Percentiles rank a stretch among this genome's conserved stretches.
phyloP scores from a whole-genome alignment of 1,140 invertebrate genomes.

The Hirudo medicinalis region DNA sequence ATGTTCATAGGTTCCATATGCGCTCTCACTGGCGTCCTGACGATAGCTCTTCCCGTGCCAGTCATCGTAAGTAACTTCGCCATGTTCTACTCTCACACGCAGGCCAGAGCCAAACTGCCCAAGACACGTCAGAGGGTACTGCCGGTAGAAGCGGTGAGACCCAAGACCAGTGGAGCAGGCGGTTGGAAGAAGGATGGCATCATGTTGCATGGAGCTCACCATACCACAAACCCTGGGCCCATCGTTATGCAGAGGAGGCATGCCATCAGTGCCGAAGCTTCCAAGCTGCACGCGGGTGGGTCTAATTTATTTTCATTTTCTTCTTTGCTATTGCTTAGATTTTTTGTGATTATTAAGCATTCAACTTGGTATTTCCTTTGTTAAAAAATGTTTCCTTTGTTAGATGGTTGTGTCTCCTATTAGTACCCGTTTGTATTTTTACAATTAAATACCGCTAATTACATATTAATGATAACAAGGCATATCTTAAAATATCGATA shows the following conservation, averaged over 20 bases:
- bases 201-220: neutral
- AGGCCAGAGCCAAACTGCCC: conserved; percentile 76
- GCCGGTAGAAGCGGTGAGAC: conserved; percentile 57
- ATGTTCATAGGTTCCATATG: conserved; percentile 60
- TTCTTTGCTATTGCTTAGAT: neutral
- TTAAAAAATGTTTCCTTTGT: no score
- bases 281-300: neutral
- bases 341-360: neutral
- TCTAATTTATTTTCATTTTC: neutral
- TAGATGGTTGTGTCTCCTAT: no score
- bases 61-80: conserved; percentile 87
- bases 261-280: conserved; percentile 7
- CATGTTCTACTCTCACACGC: conserved; percentile 80
- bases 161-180: neutral
- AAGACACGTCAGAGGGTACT: conserved; percentile 72
- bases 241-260: conserved; percentile 8
- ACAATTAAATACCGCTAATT: no score
- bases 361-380: no score
- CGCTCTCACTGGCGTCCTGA: conserved; percentile 73
- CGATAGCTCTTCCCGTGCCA: conserved; percentile 78
- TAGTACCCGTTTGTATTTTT: no score
- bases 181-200: conserved; percentile 14
- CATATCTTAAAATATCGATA: no score
- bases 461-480: neutral
- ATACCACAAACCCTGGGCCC: neutral